Evolutionary conservation across 2,797 vertebrate species (phyloP), one percentile per base, ranked within the genome.

Genomic region (Falco rusticolus): DNA sequence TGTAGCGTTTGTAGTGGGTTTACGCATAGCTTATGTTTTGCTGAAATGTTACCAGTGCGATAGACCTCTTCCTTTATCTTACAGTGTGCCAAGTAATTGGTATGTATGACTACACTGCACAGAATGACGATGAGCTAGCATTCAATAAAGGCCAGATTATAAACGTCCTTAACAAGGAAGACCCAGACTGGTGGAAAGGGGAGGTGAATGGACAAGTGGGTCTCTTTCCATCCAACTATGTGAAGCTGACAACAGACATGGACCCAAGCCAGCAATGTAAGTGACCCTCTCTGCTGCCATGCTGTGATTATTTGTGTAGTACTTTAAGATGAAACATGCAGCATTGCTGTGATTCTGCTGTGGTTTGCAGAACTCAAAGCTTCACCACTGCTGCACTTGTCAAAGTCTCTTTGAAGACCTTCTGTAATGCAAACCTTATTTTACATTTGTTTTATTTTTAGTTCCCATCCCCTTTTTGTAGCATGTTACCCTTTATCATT

Each of bases 261-360:
- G 99, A 99, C 98, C 99, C 99, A 11, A 99, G 99, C 98, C 99
- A 99, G 96, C 99, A 99, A 98, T 99, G 99, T 99, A 98, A 99
- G 99, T 99, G 97, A 93, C 85, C 34, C 53, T 66, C 72, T 74
- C 16, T 90, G 93, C 93, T 84, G 72, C 61, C 48, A 25, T 81
- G 95, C 90, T 86, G 88, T 91, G 91, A 77, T 90, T 94, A 89
- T 84, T 89, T 92, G 64, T 94, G 69, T 93, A 94, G 76, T 90
- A 48, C 54, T 90, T 92, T 93, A 93, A 79, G 64, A 91, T 78
- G 45, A 90, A 80, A 98, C 98, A 95, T 97, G 98, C 98, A 97
- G 98, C 98, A 97, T 97, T 98, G 98, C 98, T 97, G 93, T 96
- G 97, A 94, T 95, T 97, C 98, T 96, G 97, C 97, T 66, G 84